Base-by-base conservation (phyloP, 2,113 vertebrate genomes). In the Myrmecophaga tridactyla region DNA sequence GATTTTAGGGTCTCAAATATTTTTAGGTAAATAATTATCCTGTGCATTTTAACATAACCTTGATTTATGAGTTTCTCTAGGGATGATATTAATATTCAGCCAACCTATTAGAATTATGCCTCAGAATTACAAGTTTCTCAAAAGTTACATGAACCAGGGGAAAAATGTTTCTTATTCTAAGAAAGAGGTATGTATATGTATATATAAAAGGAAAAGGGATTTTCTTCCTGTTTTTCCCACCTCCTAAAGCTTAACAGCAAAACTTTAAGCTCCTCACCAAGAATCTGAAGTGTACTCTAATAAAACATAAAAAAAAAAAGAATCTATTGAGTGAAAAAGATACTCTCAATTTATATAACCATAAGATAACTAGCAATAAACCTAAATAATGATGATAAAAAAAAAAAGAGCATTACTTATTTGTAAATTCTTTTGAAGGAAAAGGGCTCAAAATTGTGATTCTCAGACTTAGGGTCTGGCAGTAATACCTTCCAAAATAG, bases 111-210 rank as follows among this genome's bases (percentile, higher is more conserved):
- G 39, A 92, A 96, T 94, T 82, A 96, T 78, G 1, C 21, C 70
- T 87, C 46, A 94, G 46, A 90, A 93, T 78, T 88, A 60, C 12
- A 92, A 77, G 34, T 85, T 86, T 95, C 73, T 94, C 48, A 69
- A 84, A 96, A 94, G 18, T 94, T 92, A 92, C 95, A 82, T 81
- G 14, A 83, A 72, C 82, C 13, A 48, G 43, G 53, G 51, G 39
- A 92, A 89, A 94, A 82, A 94, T 80, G 25, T 85, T 96, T 76
- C 58, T 86, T 94, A 93, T 88, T 90, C 43, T 84, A 89, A 97
- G 76, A 94, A 92, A 92, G 70, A 90, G 23, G 46, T 92, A 1
- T 72, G 6, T 27, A 83, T 67, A 27, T 93, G 27, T 70, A 72
- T 63, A 75, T 63, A 60, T 90, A 67, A 62, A 96, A 95, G 70